Percentiles rank a stretch among this genome's conserved stretches.
Conservation (phyloP, 2,888 invertebrate genomes). For the Nebria brevicollis region DNA sequence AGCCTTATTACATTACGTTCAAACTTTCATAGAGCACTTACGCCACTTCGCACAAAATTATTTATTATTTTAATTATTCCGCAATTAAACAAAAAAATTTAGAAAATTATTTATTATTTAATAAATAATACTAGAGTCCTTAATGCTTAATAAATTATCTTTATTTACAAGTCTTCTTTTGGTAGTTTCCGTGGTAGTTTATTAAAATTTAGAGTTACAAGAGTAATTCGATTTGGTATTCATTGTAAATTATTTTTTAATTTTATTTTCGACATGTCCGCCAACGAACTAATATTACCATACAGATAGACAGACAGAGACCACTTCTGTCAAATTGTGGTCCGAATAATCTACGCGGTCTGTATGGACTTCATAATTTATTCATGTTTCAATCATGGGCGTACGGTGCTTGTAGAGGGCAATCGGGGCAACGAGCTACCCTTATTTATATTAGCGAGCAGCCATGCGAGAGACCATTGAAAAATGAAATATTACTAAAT, state of each 20-base stretch:
- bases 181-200: neutral
- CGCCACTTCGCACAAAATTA: neutral
- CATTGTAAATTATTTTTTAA: slow-evolving; percentile 22
- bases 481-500: no score
- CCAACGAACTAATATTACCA: no score
- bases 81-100: no score
- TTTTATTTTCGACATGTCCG: neutral
- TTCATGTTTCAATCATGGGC: slow-evolving; percentile 15
- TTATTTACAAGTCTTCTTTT: no score
- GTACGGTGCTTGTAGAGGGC: slow-evolving; percentile 2
- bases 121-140: no score
- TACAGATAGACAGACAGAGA: no score
- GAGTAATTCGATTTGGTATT: slow-evolving; percentile 2
- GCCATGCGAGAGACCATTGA: neutral
- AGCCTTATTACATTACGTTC: no score
- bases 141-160: no score
- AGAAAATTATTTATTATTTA: no score
- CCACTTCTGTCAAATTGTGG: slow-evolving; percentile 7
- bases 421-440: neutral
- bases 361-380: slow-evolving; percentile 1
- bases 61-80: no score
- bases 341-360: neutral
- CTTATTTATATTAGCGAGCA: slow-evolving; percentile 5
- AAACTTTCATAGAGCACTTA: neutral
- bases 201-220: neutral